phyloP scores from a whole-genome alignment of 1,140 invertebrate species.

The Drosophila ogumai region DNA sequence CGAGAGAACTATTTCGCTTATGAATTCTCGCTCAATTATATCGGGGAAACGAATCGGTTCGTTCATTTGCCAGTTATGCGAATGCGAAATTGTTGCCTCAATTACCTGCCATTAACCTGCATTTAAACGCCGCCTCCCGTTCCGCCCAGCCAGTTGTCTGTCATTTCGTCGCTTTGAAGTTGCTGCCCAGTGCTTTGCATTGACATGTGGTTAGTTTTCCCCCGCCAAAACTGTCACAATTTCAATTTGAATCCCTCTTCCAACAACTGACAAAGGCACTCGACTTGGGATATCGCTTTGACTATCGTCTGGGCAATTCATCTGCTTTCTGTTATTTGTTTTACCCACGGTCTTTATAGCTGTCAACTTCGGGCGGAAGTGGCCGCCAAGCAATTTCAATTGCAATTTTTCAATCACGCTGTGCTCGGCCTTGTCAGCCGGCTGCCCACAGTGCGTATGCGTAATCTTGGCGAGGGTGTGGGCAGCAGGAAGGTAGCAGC shows the following conservation, averaged over 20 bases:
- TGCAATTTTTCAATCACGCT: conserved; percentile 69
- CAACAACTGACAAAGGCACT: conserved; percentile 28
- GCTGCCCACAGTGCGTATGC: conserved; percentile 45
- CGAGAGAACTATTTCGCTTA: conserved; percentile 45
- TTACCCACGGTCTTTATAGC: conserved; percentile 11
- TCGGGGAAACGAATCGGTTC: conserved; percentile 22
- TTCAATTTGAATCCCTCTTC: conserved; percentile 32
- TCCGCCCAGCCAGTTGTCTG: conserved; percentile 9
- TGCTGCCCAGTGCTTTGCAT: conserved; percentile 48
- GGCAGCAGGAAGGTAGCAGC: background rate
- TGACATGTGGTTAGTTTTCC: conserved; percentile 78
- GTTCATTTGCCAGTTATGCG: conserved; percentile 68
- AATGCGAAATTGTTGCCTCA: conserved; percentile 65
- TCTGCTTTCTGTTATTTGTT: conserved; percentile 21
- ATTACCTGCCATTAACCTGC: conserved; percentile 66
- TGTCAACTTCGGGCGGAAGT: conserved; percentile 33
- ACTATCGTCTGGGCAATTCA: conserved; percentile 28
- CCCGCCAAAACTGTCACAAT: conserved; percentile 53
- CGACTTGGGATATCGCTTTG: conserved; percentile 17
- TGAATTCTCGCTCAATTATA: conserved; percentile 68
- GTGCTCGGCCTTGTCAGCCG: conserved; percentile 33
- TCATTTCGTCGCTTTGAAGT: conserved; percentile 78
- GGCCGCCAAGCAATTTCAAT: conserved; percentile 45
- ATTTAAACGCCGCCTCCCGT: conserved; percentile 18
- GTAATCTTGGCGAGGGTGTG: conserved; percentile 8